Evolutionary conservation across 1,140 invertebrate species (phyloP).

Genomic region (Drosophila orena): DNA sequence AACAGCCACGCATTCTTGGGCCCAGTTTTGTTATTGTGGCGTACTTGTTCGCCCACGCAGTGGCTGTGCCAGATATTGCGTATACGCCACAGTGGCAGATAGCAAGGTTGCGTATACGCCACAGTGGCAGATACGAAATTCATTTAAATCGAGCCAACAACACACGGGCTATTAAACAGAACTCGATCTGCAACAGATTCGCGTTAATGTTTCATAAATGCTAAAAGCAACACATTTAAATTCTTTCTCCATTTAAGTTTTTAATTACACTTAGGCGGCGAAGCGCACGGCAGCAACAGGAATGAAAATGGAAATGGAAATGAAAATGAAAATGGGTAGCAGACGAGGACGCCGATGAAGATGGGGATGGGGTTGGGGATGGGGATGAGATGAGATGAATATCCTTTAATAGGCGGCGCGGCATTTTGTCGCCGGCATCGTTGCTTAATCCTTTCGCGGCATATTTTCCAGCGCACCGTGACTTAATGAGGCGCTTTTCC

Average conservation of each 20-base stretch:
- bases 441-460: constrained; percentile 73
- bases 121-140: constrained; percentile 29
- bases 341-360: neutral
- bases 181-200: constrained; percentile 51
- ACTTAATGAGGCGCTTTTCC: constrained; percentile 73
- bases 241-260: constrained; percentile 67
- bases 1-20: constrained; percentile 13
- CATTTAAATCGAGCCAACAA: constrained; percentile 47
- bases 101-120: constrained; percentile 10
- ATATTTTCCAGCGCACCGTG: constrained; percentile 64
- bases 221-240: constrained; percentile 61
- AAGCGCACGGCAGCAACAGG: constrained; percentile 12
- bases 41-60: neutral
- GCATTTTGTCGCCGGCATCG: constrained; percentile 54
- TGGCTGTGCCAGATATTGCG: constrained; percentile 11
- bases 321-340: constrained; percentile 8
- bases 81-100: constrained; percentile 24
- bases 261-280: constrained; percentile 67
- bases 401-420: constrained; percentile 65
- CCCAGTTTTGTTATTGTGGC: neutral
- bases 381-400: constrained; percentile 27
- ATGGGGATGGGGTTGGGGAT: neutral
- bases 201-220: constrained; percentile 75
- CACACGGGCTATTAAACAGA: constrained; percentile 49
- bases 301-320: constrained; percentile 18